These are phyloP conservation scores for Danio choprae DNA, from an alignment of 2,797 vertebrate genomes.

Conservation along the genomic window DNA sequence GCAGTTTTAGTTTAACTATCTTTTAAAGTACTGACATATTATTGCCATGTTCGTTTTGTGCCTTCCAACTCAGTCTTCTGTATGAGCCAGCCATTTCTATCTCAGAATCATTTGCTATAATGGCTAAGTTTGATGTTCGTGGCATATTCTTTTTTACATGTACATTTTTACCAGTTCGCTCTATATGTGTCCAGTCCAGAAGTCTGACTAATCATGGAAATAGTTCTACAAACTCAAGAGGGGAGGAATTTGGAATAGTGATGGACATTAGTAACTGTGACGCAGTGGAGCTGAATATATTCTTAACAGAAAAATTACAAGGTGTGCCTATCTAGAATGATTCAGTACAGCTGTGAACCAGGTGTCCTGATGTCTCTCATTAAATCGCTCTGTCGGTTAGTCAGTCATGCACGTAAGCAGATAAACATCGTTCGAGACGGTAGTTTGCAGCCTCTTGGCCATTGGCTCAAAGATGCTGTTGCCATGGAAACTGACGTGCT, in stretches of 20 bases:
- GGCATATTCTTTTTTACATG: not conserved
- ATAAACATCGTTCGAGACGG: constrained; percentile 40
- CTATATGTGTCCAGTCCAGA: not conserved
- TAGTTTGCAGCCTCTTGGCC: constrained; percentile 54
- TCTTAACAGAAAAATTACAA: not conserved
- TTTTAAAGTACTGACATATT: constrained; percentile 4
- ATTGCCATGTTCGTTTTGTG: not conserved
- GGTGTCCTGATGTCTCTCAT: constrained; percentile 16
- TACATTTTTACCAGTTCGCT: not conserved
- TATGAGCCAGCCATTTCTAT: not conserved
- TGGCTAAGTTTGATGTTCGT: not conserved
- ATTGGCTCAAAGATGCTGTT: constrained; percentile 66
- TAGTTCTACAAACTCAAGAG: not conserved
- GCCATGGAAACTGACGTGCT: constrained; percentile 72
- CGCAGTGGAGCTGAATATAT: not conserved
- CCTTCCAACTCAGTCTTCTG: constrained; percentile 1
- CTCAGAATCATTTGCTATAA: constrained; percentile 15
- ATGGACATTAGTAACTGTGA: not conserved
- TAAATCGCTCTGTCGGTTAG: constrained; percentile 25
- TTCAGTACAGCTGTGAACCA: constrained; percentile 30
- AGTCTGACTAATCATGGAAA: not conserved
- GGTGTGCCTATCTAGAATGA: constrained; percentile 18
- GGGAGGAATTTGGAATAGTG: constrained; percentile 19
- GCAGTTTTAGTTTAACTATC: too few relatives aligned
- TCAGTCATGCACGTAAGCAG: constrained; percentile 56